A percentile compares a stretch with the other conserved stretches of the same genome.
phyloP scores from a whole-genome alignment of 2,113 vertebrate species.

The Colaptes auratus region DNA sequence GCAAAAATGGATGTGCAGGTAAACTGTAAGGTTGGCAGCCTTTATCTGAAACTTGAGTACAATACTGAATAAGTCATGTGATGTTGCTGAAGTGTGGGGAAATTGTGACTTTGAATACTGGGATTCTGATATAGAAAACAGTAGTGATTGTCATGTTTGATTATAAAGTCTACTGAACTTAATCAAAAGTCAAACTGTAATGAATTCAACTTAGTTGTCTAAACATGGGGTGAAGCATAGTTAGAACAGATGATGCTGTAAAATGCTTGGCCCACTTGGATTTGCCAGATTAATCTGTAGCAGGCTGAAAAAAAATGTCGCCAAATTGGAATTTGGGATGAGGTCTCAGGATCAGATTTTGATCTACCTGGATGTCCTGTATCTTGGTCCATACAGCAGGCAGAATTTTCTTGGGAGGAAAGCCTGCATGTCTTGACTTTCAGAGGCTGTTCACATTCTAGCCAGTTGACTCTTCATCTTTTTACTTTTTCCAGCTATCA shows the following conservation, averaged over 20 bases:
- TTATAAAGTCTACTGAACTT: not conserved
- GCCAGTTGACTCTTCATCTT: not conserved
- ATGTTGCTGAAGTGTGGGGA: not conserved
- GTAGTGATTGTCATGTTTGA: not conserved
- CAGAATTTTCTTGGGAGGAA: not conserved
- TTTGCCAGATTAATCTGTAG: not conserved
- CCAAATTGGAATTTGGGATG: not conserved
- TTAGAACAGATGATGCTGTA: not conserved
- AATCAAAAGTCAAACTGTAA: not conserved
- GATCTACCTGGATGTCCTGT: not conserved
- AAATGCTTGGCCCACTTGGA: not conserved
- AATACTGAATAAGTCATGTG: not conserved
- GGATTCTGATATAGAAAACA: not conserved
- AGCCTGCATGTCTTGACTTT: not conserved
- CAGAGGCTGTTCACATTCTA: not conserved
- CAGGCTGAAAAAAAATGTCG: not conserved
- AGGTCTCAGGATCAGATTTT: not conserved
- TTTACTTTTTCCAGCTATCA: not conserved
- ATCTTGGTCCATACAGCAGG: not conserved
- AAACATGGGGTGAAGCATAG: not conserved
- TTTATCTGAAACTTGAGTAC: not conserved
- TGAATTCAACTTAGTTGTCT: not conserved
- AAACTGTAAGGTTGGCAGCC: not conserved
- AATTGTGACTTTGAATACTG: not conserved
- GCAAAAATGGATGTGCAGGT: not conserved